Evolutionary conservation across 2,888 invertebrate genomes (phyloP).

Genomic region (Metellina segmentata): DNA sequence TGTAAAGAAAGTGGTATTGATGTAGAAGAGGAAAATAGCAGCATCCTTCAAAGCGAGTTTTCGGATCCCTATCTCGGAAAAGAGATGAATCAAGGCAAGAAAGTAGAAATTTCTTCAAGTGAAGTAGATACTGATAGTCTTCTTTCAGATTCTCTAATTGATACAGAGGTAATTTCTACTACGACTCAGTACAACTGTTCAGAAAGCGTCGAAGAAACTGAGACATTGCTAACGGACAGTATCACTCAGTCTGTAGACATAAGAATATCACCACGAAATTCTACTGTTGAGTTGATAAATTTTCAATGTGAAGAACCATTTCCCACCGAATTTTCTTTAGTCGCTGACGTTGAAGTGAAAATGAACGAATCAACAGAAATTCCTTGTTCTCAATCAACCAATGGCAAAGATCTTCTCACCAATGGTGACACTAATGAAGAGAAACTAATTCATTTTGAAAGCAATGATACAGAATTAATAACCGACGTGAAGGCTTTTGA

Average conservation of each 20-base stretch:
- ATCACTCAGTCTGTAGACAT: constrained; percentile 67
- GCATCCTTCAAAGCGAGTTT: background rate
- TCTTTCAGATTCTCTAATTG: constrained; percentile 17
- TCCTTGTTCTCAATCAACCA: background rate
- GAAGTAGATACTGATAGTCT: constrained; percentile 30
- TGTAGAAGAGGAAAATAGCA: constrained; percentile 10
- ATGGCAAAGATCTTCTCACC: constrained; percentile 13
- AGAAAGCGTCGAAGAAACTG: constrained; percentile 65
- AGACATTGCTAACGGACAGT: constrained; percentile 54
- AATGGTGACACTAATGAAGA: background rate
- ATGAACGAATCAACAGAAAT: constrained; percentile 21
- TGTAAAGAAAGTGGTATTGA: constrained; percentile 12
- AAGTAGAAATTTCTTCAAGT: constrained; percentile 37
- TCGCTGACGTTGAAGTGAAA: constrained; percentile 63
- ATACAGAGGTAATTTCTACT: constrained; percentile 29
- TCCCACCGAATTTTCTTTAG: constrained; percentile 49
- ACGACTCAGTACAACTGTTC: constrained; percentile 47
- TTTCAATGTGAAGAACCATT: constrained; percentile 41
- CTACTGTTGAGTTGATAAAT: constrained; percentile 58
- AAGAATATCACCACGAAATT: constrained; percentile 64
- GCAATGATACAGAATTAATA: background rate
- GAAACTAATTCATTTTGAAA: constrained; percentile 15
- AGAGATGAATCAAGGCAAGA: constrained; percentile 44
- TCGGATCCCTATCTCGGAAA: background rate
- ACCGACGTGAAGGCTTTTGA: constrained; percentile 2